Conservation (phyloP, 2,888 invertebrate species). For the Aromia moschata region DNA sequence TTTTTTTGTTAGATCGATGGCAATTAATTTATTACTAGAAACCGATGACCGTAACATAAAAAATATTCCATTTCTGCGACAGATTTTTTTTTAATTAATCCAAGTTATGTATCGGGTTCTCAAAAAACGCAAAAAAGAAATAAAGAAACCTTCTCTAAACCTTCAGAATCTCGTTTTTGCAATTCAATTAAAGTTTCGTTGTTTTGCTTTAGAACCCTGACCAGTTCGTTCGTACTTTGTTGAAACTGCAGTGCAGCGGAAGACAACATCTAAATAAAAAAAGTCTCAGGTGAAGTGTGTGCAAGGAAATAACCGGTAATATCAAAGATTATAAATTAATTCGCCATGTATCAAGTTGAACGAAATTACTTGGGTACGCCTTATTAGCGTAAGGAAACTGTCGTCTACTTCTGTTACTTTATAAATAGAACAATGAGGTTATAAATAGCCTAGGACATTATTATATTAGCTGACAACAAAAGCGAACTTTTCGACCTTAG, state of each 20-base stretch:
- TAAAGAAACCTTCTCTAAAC: neutral
- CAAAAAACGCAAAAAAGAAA: no score
- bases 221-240: neutral
- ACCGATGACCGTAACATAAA: neutral
- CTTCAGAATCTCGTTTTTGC: neutral
- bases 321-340: neutral
- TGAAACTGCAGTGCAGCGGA: neutral
- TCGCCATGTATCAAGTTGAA: neutral
- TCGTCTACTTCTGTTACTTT: neutral
- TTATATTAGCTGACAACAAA: no score
- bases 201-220: neutral
- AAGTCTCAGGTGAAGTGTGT: neutral
- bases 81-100: no score
- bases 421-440: slow-evolving; percentile 13
- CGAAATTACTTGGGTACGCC: slow-evolving; percentile 1
- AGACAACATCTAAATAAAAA: neutral
- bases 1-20: neutral
- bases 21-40: neutral
- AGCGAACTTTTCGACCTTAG: no score
- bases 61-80: no score
- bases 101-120: no score
- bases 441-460: no score
- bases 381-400: slow-evolving; percentile 15
- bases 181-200: neutral
- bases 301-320: slow-evolving; percentile 5